A percentile compares a stretch with the other conserved stretches of the same genome.
Evolutionary conservation across 2,888 invertebrate genomes (phyloP).

Genomic region (Encarsia formosa): DNA sequence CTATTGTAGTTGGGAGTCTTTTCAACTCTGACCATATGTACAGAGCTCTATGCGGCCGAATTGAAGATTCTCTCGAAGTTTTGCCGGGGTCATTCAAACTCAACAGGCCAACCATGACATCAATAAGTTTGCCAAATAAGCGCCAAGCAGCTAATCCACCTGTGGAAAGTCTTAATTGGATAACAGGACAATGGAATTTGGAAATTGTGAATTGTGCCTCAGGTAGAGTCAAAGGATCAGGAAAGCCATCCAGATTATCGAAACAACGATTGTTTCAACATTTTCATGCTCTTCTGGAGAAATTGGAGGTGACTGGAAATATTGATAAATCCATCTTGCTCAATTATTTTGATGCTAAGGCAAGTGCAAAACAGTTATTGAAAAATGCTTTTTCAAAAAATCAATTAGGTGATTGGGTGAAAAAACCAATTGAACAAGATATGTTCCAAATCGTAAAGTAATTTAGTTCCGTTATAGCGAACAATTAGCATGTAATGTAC

Average conservation of each 20-base stretch:
- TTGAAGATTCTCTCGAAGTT: conserved; percentile 71
- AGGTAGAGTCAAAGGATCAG: conserved; percentile 78
- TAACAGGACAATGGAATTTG: conserved; percentile 55
- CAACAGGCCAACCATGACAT: conserved; percentile 76
- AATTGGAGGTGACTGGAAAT: conserved; percentile 52
- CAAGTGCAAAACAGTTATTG: conserved; percentile 72
- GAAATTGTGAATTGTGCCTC: conserved; percentile 84
- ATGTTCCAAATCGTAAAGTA: conserved; percentile 62
- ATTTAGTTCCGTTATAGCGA: too few species aligned
- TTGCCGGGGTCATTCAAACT: conserved; percentile 79
- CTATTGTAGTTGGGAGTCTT: conserved; percentile 82
- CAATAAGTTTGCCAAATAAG: conserved; percentile 79
- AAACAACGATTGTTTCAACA: conserved; percentile 71
- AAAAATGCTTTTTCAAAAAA: conserved; percentile 77
- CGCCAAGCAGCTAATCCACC: conserved; percentile 88
- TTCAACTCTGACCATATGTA: conserved; percentile 86
- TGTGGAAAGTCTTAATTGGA: conserved; percentile 87
- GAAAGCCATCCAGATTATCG: conserved; percentile 72
- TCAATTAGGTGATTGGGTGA: conserved; percentile 83
- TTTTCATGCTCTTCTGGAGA: conserved; percentile 59
- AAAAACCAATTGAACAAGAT: conserved; percentile 90
- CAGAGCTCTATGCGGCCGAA: conserved; percentile 78
- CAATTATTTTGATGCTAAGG: conserved; percentile 70
- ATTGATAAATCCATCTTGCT: conserved; percentile 44
- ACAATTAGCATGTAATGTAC: too few species aligned